Evolutionary conservation across 1,140 invertebrate genomes (phyloP).

Genomic region (Nasonia giraulti): DNA sequence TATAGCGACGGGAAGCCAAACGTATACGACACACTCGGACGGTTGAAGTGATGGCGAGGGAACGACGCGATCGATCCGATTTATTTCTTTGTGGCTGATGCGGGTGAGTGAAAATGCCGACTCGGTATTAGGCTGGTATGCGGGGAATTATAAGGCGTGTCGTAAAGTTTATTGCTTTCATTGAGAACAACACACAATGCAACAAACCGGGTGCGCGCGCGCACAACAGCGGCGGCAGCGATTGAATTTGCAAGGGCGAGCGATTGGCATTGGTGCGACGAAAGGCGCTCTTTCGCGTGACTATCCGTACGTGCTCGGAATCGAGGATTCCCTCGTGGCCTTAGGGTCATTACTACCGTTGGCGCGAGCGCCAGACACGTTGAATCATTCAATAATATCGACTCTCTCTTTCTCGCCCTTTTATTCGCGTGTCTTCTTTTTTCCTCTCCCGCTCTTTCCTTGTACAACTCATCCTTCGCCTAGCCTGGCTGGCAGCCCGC

Average conservation of each 20-base stretch:
- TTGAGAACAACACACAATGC: not conserved
- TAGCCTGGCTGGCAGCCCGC: not conserved
- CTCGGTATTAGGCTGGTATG: too few relatives aligned
- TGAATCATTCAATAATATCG: conserved; percentile 46
- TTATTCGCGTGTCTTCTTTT: not conserved
- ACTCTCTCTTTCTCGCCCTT: not conserved
- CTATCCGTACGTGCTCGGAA: conserved; percentile 40
- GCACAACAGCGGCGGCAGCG: not conserved
- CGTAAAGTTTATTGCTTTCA: too few relatives aligned
- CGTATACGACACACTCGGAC: not conserved
- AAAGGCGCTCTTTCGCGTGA: conserved; percentile 24
- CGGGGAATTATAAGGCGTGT: not conserved
- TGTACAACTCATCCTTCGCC: not conserved
- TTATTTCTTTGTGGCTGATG: not conserved
- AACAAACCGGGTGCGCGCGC: too few relatives aligned
- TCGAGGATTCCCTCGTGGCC: not conserved
- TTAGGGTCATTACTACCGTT: conserved; percentile 28
- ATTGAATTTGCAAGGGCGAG: conserved; percentile 34
- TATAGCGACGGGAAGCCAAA: conserved; percentile 3
- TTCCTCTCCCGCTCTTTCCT: not conserved
- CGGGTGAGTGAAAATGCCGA: too few relatives aligned
- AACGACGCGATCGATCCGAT: conserved; percentile 23
- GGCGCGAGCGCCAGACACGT: conserved; percentile 6
- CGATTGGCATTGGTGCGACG: conserved; percentile 10
- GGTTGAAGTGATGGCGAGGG: not conserved